phyloP scores from a whole-genome alignment of 2,113 vertebrate genomes.

The Cheirogaleus medius region DNA sequence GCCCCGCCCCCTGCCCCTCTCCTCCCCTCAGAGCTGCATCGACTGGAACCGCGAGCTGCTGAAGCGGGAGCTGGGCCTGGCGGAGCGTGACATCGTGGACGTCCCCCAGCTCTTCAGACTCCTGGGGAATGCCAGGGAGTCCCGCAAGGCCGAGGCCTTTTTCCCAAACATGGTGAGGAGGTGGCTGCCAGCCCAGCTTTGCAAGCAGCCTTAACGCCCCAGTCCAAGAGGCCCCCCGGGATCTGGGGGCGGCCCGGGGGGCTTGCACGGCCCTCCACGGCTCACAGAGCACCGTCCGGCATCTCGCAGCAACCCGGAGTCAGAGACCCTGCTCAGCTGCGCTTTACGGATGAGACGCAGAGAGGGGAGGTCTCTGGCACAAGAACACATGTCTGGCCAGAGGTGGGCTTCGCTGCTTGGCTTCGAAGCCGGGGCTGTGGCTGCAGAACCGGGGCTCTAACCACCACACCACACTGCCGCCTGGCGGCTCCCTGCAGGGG shows the following conservation, averaged over 20 bases:
- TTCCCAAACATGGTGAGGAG: constrained; percentile 93
- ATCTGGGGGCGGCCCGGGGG: fast-evolving
- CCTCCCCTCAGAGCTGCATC: constrained; percentile 85
- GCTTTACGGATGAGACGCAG: neutral
- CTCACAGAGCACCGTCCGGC: neutral
- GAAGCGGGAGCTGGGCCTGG: constrained; percentile 89
- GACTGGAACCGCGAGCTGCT: constrained; percentile 91
- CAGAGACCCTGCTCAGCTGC: fast-evolving
- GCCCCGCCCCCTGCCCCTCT: fast-evolving
- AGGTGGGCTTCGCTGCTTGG: neutral
- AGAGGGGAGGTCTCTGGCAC: neutral
- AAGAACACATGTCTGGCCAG: neutral
- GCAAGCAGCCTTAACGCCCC: fast-evolving
- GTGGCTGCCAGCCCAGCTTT: fast-evolving
- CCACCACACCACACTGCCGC: neutral
- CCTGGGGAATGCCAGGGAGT: fast-evolving
- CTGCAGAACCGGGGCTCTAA: neutral
- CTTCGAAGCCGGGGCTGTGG: neutral
- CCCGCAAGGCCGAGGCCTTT: constrained; percentile 82
- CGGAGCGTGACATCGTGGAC: constrained; percentile 90
- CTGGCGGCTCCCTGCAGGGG: neutral
- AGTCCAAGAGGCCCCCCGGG: fast-evolving
- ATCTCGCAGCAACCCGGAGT: fast-evolving
- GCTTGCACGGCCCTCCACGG: fast-evolving
- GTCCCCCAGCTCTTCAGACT: constrained; percentile 91